Percentiles rank a stretch among this genome's conserved stretches.
phyloP scores from a whole-genome alignment of 1,140 invertebrate genomes.

The Ladona fulva region DNA sequence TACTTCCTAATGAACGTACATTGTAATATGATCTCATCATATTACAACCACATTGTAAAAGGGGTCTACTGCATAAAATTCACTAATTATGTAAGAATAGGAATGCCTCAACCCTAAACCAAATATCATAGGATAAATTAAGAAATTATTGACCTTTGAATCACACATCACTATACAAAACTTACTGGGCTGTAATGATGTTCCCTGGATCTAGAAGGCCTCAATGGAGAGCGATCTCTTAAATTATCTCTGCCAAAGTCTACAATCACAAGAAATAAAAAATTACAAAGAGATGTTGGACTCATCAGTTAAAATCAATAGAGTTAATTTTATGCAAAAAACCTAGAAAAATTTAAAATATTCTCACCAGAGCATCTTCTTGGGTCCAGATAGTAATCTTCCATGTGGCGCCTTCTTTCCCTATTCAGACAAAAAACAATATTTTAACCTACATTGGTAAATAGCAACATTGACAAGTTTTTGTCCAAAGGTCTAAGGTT shows the following conservation, averaged over 20 bases:
- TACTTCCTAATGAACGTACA: no score
- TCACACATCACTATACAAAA: background rate
- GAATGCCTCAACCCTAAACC: background rate
- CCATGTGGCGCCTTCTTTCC: background rate
- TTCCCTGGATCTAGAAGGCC: background rate
- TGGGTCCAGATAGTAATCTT: background rate
- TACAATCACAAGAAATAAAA: background rate
- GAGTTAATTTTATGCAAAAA: background rate
- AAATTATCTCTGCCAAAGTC: background rate
- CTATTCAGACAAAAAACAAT: background rate
- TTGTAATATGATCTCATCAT: no score
- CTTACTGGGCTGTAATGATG: background rate
- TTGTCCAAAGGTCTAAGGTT: no score
- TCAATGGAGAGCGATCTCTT: background rate
- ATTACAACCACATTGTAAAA: no score
- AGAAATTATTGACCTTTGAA: background rate
- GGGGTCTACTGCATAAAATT: no score
- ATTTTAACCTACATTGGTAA: background rate
- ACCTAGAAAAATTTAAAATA: background rate
- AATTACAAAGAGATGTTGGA: background rate
- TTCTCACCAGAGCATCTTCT: background rate
- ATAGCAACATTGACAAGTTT: no score
- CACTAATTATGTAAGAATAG: no score
- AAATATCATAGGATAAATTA: background rate
- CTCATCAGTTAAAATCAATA: background rate